Evolutionary conservation across 2,113 vertebrate genomes (phyloP), one percentile per base, ranked within the genome.

Genomic region (Paralichthys olivaceus): DNA sequence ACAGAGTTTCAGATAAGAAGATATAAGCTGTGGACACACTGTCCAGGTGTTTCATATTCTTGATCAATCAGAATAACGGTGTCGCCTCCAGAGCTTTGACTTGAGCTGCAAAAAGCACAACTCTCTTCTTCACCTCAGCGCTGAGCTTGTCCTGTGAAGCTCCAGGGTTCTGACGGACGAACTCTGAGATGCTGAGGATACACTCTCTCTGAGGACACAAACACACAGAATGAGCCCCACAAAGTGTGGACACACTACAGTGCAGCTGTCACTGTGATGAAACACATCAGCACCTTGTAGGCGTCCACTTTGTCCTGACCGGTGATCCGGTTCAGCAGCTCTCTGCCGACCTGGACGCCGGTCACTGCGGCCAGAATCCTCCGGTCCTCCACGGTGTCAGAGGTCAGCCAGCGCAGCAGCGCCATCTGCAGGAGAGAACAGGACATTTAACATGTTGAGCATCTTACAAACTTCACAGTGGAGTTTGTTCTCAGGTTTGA

Each of bases 31-130:
- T 26, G 4, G 51, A 3, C 51, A 54, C 47, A 14, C 49, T 51
- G 49, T 34, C 2, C 1, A 51, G 17, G 49, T 51, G 22, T 34
- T 32, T 49, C 17, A 66, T 20, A 17, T 47, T 3, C 25, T 12
- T 51, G 14, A 34, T 15, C 1, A 40, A 40, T 49, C 20, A 20
- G 20, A 93, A 3, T 0, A 93, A 29, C 0, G 92, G 84, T 0
- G 83, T 32, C 0, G 53, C 70, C 22, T 94, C 87, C 71, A 94
- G 62, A 40, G 91, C 87, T 47, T 83, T 80, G 22, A 95, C 91
- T 13, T 70, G 87, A 1, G 90, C 83, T 0, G 94, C 94, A 32
- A 95, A 95, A 1, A 93, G n/a, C 82, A 93, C 58, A 12, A 95
- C 92, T 2, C 90, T 91, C 69, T 92, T 94, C 88, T 94, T 82